phyloP scores from a whole-genome alignment of 1,140 invertebrate species.

The Papilio machaon region DNA sequence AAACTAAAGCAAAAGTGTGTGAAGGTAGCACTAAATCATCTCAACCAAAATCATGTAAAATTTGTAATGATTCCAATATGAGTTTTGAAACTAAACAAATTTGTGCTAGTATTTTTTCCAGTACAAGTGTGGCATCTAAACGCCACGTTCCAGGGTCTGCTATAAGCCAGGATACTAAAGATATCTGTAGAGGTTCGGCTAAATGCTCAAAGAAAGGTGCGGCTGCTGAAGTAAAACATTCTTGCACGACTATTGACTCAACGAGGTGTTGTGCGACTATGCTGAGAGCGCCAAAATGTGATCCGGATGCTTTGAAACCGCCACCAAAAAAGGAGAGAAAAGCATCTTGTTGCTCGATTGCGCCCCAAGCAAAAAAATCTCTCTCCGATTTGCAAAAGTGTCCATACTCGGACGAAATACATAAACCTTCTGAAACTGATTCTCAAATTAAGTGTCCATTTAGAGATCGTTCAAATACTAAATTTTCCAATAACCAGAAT shows the following conservation, averaged over 20 bases:
- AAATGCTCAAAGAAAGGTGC: not conserved
- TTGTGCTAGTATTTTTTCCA: not conserved
- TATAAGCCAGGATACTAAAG: not conserved
- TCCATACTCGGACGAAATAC: not conserved
- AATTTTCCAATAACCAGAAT: not conserved
- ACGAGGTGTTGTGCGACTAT: slow-evolving; percentile 1
- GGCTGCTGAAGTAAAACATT: not conserved
- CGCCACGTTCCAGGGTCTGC: not conserved
- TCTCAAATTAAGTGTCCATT: not conserved
- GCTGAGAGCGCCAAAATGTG: not conserved
- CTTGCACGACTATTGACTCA: not conserved
- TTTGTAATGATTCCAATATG: not conserved
- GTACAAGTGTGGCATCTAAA: not conserved
- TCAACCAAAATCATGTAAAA: slow-evolving; percentile 3
- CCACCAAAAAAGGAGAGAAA: not conserved
- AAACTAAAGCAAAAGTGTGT: slow-evolving; percentile 22
- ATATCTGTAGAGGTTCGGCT: not conserved
- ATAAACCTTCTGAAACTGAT: not conserved
- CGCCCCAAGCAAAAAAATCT: not conserved
- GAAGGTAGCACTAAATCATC: not conserved
- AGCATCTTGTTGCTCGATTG: not conserved
- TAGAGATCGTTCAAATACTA: not conserved
- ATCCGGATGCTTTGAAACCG: not conserved
- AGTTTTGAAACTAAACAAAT: slow-evolving; percentile 3
- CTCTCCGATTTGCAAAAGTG: not conserved